phyloP scores from a whole-genome alignment of 2,888 invertebrate genomes.

The Protophormia terraenovae region DNA sequence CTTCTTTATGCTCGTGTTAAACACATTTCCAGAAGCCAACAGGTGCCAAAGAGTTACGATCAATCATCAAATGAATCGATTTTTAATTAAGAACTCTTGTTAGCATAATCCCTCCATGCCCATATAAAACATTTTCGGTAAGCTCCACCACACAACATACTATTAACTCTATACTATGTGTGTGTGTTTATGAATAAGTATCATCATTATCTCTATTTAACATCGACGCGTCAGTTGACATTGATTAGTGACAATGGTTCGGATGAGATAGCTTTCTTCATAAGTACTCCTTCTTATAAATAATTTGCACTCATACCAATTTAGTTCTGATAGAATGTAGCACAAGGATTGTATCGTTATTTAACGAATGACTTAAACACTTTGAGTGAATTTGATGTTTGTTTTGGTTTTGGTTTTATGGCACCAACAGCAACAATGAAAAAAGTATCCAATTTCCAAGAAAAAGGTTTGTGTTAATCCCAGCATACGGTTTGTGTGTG shows the following conservation, averaged over 20 bases:
- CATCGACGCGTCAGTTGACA: conserved; percentile 69
- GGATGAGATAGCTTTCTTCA: conserved; percentile 50
- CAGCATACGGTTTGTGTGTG: conserved; percentile 49
- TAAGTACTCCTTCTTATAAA: conserved; percentile 25
- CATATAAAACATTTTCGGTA: neutral
- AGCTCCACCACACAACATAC: conserved; percentile 67
- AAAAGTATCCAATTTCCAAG: conserved; percentile 57
- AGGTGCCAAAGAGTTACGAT: conserved; percentile 81
- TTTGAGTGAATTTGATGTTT: conserved; percentile 63
- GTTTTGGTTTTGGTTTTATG: conserved; percentile 28
- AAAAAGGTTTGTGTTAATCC: conserved; percentile 44
- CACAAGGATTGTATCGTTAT: conserved; percentile 52
- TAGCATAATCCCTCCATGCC: conserved; percentile 71
- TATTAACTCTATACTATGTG: neutral
- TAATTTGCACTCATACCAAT: conserved; percentile 2
- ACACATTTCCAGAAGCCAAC: conserved; percentile 81
- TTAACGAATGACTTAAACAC: conserved; percentile 36
- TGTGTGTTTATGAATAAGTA: conserved; percentile 16
- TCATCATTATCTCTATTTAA: conserved; percentile 73
- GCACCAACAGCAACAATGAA: conserved; percentile 10
- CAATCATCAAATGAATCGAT: conserved; percentile 80
- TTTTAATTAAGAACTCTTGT: conserved; percentile 82
- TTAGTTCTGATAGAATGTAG: conserved; percentile 49
- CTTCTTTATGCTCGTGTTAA: conserved; percentile 74
- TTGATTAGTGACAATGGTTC: conserved; percentile 69